Evolutionary conservation across 2,797 vertebrate genomes (phyloP).

Genomic region (Pristis pectinata): DNA sequence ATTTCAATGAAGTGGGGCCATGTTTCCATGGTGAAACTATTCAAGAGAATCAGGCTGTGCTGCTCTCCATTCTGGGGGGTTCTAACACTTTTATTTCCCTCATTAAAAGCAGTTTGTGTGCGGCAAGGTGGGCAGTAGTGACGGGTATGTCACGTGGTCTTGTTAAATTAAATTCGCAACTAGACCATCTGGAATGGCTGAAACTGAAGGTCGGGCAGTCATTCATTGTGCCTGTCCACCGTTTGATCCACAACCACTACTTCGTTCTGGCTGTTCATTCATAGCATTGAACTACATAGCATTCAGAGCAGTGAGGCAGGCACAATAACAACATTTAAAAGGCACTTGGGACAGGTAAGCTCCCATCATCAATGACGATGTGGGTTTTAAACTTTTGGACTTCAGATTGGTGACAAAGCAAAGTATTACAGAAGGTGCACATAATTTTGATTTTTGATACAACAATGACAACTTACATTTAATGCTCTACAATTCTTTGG

Average conservation of each 20-base stretch:
- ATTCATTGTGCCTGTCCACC: neutral
- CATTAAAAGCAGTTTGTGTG: neutral
- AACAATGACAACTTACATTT: neutral
- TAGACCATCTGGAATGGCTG: neutral
- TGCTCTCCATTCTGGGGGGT: neutral
- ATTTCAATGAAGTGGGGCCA: conserved; percentile 10
- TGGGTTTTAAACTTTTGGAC: neutral
- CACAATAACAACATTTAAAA: too few species aligned
- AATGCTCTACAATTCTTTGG: neutral
- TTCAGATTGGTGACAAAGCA: neutral
- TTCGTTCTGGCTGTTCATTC: neutral
- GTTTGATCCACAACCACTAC: neutral
- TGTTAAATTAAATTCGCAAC: neutral
- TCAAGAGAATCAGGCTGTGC: neutral
- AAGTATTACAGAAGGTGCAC: neutral
- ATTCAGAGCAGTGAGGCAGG: too few species aligned
- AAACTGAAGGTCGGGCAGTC: neutral
- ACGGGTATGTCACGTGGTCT: neutral
- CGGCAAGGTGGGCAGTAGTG: neutral
- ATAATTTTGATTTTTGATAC: neutral
- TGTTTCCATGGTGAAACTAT: conserved; percentile 22
- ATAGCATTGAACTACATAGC: neutral
- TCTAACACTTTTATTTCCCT: neutral
- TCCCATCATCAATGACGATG: neutral
- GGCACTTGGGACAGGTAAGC: too few species aligned